These are phyloP conservation scores for Myotis planiceps DNA, from an alignment of 2,797 vertebrate species.

Conservation along the genomic window DNA sequence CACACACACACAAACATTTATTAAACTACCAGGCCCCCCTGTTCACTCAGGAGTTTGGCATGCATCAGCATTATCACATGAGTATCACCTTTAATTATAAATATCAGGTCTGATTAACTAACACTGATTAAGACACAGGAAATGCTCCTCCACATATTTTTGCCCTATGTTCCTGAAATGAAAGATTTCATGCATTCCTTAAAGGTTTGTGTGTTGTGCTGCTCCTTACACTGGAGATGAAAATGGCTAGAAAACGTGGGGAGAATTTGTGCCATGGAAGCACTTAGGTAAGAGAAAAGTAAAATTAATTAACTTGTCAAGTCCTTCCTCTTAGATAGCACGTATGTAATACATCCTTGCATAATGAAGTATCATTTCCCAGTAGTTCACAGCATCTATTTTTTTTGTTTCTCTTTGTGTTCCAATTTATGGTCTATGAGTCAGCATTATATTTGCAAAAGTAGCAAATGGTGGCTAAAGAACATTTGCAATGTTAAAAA, in stretches of 20 bases:
- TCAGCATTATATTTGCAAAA: background rate
- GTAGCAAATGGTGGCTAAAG: background rate
- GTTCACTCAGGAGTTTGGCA: background rate
- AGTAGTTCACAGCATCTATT: background rate
- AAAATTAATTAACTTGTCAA: conserved; percentile 55
- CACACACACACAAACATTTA: background rate
- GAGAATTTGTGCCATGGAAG: background rate
- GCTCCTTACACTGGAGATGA: background rate
- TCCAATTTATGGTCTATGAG: conserved; percentile 33
- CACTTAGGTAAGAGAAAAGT: background rate
- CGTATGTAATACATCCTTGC: background rate
- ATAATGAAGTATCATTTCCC: conserved; percentile 16
- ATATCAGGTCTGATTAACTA: background rate
- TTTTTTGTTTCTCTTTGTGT: conserved; percentile 3
- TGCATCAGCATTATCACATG: background rate
- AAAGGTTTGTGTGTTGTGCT: background rate
- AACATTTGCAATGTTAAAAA: background rate
- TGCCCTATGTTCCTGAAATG: background rate
- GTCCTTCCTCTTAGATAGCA: background rate
- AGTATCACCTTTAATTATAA: background rate
- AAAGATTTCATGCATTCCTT: background rate
- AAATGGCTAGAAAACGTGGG: background rate
- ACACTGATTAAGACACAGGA: background rate
- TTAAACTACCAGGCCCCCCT: background rate
- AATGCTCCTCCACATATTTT: background rate